phyloP scores from a whole-genome alignment of 23 tunicate species.

The Halocynthia aurantium region DNA sequence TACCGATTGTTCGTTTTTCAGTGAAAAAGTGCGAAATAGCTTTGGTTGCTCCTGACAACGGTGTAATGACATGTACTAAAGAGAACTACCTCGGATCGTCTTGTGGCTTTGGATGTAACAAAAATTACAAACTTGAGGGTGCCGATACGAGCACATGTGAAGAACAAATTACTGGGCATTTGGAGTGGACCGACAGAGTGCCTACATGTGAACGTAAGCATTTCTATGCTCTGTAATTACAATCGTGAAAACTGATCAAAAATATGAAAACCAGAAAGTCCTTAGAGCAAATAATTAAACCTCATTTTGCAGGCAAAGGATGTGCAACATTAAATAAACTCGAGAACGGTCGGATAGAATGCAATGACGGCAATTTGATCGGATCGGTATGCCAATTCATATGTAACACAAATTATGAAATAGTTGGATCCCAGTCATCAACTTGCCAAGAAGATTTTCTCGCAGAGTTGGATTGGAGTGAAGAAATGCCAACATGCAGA shows the following conservation, averaged over 20 bases:
- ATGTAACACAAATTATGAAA: slow-evolving; percentile 22
- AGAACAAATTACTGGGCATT: neutral
- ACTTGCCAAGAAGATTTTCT: slow-evolving; percentile 11
- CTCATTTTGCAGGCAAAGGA: slow-evolving; percentile 11
- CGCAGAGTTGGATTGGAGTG: neutral
- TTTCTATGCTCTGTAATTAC: neutral
- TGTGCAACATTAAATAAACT: neutral
- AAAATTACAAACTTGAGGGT: slow-evolving; percentile 35
- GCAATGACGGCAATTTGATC: slow-evolving; percentile 10
- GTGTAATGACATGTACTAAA: slow-evolving; percentile 42
- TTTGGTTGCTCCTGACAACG: slow-evolving; percentile 31
- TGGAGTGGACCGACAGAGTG: slow-evolving; percentile 28
- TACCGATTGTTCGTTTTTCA: neutral
- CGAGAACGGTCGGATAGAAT: slow-evolving; percentile 19
- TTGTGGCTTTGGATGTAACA: slow-evolving; percentile 52
- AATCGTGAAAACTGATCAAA: neutral
- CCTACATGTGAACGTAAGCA: slow-evolving; percentile 37
- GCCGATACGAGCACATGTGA: slow-evolving; percentile 8
- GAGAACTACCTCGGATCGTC: slow-evolving; percentile 31
- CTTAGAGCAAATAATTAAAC: no score
- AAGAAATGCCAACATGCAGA: neutral
- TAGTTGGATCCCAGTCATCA: slow-evolving; percentile 2
- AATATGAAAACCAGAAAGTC: neutral
- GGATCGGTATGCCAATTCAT: slow-evolving; percentile 25
- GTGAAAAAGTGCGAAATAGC: slow-evolving; percentile 22